Evolutionary conservation across 2,888 invertebrate genomes (phyloP).

Genomic region (Phortica okadai): DNA sequence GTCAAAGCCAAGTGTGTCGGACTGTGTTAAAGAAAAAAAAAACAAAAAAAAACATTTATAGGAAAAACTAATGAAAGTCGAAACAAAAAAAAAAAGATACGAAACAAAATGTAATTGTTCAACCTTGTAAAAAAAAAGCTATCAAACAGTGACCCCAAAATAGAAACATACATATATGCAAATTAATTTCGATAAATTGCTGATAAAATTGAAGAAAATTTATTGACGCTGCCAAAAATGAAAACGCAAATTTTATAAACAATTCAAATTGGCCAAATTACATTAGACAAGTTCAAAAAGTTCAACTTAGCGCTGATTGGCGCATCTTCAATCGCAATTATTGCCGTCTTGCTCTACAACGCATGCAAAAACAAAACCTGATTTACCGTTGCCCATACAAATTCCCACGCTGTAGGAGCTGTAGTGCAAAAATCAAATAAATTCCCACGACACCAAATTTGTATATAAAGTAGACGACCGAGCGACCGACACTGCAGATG

Average conservation of each 20-base stretch:
- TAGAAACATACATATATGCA: neutral
- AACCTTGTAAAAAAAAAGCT: neutral
- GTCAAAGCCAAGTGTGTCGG: neutral
- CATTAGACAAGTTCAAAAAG: constrained; percentile 21
- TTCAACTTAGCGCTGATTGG: constrained; percentile 21
- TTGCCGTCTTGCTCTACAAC: constrained; percentile 9
- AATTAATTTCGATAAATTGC: constrained; percentile 1
- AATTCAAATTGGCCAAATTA: constrained; percentile 16
- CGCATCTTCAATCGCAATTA: constrained; percentile 18
- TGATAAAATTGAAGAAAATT: constrained; percentile 24
- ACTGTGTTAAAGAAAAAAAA: neutral
- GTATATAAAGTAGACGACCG: constrained; percentile 56
- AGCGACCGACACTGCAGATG: too few species aligned
- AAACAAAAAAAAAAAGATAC: too few species aligned
- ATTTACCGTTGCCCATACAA: constrained; percentile 25
- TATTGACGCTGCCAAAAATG: constrained; percentile 12
- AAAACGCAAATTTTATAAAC: neutral
- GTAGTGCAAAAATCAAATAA: constrained; percentile 47
- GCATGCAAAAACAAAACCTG: constrained; percentile 23
- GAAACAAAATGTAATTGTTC: neutral
- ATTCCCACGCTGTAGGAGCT: constrained; percentile 25
- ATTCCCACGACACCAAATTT: constrained; percentile 73
- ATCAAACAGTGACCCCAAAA: neutral
- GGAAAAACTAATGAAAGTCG: neutral
- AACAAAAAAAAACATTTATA: constrained; percentile 2